Evolutionary conservation across 2,113 vertebrate genomes (phyloP).

Genomic region (Anolis carolinensis): DNA sequence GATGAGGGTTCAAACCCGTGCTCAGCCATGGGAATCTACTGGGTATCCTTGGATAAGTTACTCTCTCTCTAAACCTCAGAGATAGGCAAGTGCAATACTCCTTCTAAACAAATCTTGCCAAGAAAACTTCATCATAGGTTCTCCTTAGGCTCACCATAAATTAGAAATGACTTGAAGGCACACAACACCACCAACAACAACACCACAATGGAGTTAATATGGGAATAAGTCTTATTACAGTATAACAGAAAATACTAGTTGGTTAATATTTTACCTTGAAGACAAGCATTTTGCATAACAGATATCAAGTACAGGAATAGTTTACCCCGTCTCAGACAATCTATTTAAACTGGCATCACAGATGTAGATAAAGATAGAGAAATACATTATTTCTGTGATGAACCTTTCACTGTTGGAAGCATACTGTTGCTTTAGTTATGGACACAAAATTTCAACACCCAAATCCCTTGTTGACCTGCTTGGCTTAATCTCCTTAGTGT

Average conservation of each 20-base stretch:
- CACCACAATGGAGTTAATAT: neutral
- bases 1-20: too few relatives aligned
- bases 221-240: neutral
- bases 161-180: too few relatives aligned
- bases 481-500: slow-evolving; percentile 58
- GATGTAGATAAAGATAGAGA: slow-evolving; percentile 49
- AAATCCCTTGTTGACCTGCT: slow-evolving; percentile 64
- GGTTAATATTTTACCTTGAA: neutral
- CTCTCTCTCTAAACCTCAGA: too few relatives aligned
- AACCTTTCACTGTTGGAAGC: slow-evolving; percentile 22
- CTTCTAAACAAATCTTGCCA: too few relatives aligned
- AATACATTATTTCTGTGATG: slow-evolving; percentile 31
- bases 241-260: neutral
- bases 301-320: slow-evolving; percentile 32
- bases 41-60: too few relatives aligned
- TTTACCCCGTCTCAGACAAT: slow-evolving; percentile 49
- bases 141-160: too few relatives aligned
- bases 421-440: slow-evolving; percentile 48
- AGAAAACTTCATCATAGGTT: too few relatives aligned
- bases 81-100: too few relatives aligned
- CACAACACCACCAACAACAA: too few relatives aligned
- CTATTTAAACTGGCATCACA: slow-evolving; percentile 64
- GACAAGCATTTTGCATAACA: slow-evolving; percentile 43
- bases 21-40: too few relatives aligned
- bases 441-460: slow-evolving; percentile 51